A percentile compares a stretch with the other conserved stretches of the same genome.
Conservation (phyloP, 2,888 invertebrate genomes). For the Biston stratarius region DNA sequence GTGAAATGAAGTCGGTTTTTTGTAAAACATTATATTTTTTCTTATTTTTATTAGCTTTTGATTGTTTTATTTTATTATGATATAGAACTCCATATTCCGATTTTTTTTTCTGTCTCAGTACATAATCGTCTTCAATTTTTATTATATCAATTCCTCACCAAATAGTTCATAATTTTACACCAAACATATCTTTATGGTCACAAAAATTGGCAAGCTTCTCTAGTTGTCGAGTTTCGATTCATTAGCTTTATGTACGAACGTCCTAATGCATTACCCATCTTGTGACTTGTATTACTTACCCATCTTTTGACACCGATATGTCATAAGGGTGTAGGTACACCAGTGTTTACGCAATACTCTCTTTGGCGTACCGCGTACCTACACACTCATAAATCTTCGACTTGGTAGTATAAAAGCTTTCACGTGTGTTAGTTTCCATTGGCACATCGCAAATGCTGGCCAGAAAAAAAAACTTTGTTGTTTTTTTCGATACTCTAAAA, state of each 20-base stretch:
- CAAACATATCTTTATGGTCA: no score
- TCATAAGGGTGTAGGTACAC: slow-evolving; percentile 18
- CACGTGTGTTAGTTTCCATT: slow-evolving; percentile 39
- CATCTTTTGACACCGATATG: slow-evolving; percentile 17
- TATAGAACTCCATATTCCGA: no score
- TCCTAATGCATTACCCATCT: background rate
- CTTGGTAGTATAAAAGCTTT: slow-evolving; percentile 46
- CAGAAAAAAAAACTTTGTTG: no score
- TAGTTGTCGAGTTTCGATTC: background rate
- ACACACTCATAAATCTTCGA: slow-evolving; percentile 45
- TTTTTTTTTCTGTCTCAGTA: no score
- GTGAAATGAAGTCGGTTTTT: no score
- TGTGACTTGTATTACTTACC: slow-evolving; percentile 4
- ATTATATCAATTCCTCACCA: no score
- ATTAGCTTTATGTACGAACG: slow-evolving; percentile 3
- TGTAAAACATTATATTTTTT: no score
- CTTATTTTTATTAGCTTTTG: no score
- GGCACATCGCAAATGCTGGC: slow-evolving; percentile 3
- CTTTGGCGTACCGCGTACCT: slow-evolving; percentile 33
- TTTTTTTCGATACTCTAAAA: background rate
- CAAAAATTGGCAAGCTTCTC: background rate
- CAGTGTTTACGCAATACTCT: slow-evolving; percentile 40
- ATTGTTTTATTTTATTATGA: no score
- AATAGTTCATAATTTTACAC: no score
- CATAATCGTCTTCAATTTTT: no score